Base-by-base conservation (phyloP, 2,888 invertebrate species). In the Drepana falcataria region DNA sequence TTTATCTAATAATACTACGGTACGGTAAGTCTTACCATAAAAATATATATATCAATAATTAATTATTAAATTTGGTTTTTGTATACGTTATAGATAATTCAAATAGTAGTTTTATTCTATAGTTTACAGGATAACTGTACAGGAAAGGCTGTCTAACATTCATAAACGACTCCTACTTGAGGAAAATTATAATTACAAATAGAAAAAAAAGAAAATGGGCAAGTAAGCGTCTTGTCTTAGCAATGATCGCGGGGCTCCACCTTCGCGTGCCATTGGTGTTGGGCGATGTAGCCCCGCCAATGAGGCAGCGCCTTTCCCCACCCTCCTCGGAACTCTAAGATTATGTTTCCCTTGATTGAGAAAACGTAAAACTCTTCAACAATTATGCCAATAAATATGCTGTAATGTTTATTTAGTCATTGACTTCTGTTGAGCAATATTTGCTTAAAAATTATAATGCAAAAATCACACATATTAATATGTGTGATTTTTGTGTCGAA, bases 241-340 rank as follows among this genome's bases (percentile, higher is more conserved):
- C 78, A 73, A 87, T 87, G 76, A 73, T 73, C 79, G 69, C 69
- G 68, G 68, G 85, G 67, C 88, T 80, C 89, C 89, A 85, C 89
- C 89, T 88, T 79, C 79, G 68, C 71, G 63, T 79, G 84, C 87
- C 64, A 88, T 89, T 89, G 89, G 89, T 75, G 77, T 83, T 73
- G 74, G 71, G 74, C 82, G 79, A 69, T 63, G 59, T 60, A 71
- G 74, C 70, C 75, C 83, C 74, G 66, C 89, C 89, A 90, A 90
- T 90, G 77, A 80, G 79, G 67, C 77, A 65, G 78, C 87, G 77
- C 64, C 77, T 64, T 82, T 73, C 87, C 89, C 88, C 88, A 83
- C 89, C 86, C 78, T 64, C 59, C 63, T 67, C 69, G 69, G 66
- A 75, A 75, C 75, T 76, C 68, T 61, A 83, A 78, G 75, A 81